Base-by-base conservation (phyloP, 2,888 invertebrate genomes). In the Miltochrista miniata region DNA sequence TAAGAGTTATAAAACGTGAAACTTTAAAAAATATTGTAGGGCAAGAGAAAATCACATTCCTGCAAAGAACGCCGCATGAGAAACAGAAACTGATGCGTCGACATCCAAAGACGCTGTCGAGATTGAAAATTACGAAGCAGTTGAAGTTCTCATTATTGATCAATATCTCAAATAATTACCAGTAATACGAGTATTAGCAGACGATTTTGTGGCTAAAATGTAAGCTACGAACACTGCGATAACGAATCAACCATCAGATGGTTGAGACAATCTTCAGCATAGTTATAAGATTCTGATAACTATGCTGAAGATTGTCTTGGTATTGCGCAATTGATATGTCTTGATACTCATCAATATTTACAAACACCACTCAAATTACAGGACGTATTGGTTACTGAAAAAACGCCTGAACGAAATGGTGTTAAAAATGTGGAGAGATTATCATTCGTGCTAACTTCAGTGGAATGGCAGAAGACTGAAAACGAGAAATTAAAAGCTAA, bases 171-270 rank as follows among this genome's bases (percentile, higher is more conserved):
- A n/a, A n/a, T n/a, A 57, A 48, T 51, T 57, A 12, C 48, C 53
- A 56, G 49, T 47, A 48, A 42, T n/a, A n/a, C n/a, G n/a, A n/a
- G n/a, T 51, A 45, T 54, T 51, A 51, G 51, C 53, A 57, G n/a
- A n/a, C n/a, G 51, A 57, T 30, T 30, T 40, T 40, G 40, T 30
- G 12, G 30, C n/a, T 40, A 13, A 30, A 1, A 12, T 12, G n/a
- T 7, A 8, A 30, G 30, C 40, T 40, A 29, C 8, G 29, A 40
- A n/a, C 0, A 30, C 40, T 40, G 12, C 29, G 1, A 30, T 2
- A 40, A 13, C 12, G 29, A 30, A 40, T 30, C 8, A 40, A 40
- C 29, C 0, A 29, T 30, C 12, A n/a, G n/a, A n/a, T n/a, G n/a
- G n/a, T n/a, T n/a, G n/a, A n/a, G n/a, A n/a, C n/a, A n/a, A n/a